A percentile compares a stretch with the other conserved stretches of the same genome.
Conservation (phyloP, 2,888 invertebrate species). For the Chymomyza procnemis region DNA sequence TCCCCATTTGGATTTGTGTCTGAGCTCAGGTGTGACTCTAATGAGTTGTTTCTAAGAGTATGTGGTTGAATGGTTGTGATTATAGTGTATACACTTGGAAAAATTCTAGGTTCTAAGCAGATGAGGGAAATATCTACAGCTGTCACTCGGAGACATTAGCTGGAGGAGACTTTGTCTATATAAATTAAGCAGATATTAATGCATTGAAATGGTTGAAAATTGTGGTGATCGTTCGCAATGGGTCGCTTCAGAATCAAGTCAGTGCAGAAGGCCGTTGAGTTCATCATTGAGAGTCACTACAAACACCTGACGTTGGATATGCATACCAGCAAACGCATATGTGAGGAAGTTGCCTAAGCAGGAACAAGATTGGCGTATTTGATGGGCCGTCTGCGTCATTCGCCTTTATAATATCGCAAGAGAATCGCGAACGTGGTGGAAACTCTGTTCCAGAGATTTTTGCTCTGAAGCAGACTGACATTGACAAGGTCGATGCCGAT, state of each 20-base stretch:
- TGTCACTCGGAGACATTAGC: no score
- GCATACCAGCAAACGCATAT: conserved; percentile 99
- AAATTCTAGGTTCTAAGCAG: background rate
- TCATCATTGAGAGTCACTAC: conserved; percentile 99
- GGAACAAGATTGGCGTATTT: conserved; percentile 99
- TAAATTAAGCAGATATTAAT: no score
- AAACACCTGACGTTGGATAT: conserved; percentile 98
- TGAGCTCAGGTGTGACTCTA: conserved; percentile 26
- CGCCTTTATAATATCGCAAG: conserved; percentile 99
- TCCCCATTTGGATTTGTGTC: background rate
- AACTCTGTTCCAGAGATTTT: conserved; percentile 99
- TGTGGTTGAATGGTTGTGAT: background rate
- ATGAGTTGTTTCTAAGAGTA: background rate
- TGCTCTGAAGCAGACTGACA: conserved; percentile 96
- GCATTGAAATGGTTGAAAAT: no score
- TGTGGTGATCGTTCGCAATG: conserved; percentile 75
- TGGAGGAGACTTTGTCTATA: no score
- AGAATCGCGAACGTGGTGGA: conserved; percentile 98
- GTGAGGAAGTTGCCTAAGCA: conserved; percentile 99
- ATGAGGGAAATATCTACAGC: background rate
- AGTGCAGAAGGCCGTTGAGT: conserved; percentile 98
- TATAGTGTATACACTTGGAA: background rate
- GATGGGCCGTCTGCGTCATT: conserved; percentile 98
- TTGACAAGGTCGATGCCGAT: conserved; percentile 98
- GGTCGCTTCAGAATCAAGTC: conserved; percentile 99